Evolutionary conservation across 1,140 invertebrate species (phyloP), one percentile per base, ranked within the genome.

Genomic region (Oncopodura yosiiana): DNA sequence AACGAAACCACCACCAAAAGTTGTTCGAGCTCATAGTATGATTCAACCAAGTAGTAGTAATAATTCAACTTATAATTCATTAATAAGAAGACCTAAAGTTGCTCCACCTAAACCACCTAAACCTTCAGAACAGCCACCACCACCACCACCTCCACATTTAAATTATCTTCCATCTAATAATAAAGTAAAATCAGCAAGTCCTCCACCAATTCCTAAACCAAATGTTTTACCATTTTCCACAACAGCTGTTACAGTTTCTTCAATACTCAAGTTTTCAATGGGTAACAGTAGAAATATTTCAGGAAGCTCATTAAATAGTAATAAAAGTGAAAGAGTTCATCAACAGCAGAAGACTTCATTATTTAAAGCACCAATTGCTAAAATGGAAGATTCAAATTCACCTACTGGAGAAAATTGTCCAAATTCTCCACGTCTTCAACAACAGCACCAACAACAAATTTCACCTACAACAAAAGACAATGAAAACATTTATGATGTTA

Each of bases 401-500:
- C 9, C 67, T 68, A n/a, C n/a, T n/a, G n/a, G n/a, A n/a, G n/a
- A n/a, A n/a, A n/a, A n/a, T n/a, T 0, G 59, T 58, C 2, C 49
- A 65, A 4, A 61, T 62, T 11, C 52, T 63, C 60, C 53, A 2
- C 38, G 52, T 29, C 57, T 49, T 41, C 65, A 56, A 12, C 53
- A 58, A 8, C 59, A 60, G 14, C 46, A 39, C 24, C 52, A 4
- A 9, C 51, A 5, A 12, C 53, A 14, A 24, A 21, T 4, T 26
- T n/a, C 11, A 23, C 27, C 46, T 12, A 46, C 37, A 48, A 30
- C 18, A 34, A 21, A 24, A 54, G 46, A 27, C 19, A 34, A 29
- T 4, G 86, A 89, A 60, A 87, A 87, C 65, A 89, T 90, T 56
- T 89, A 90, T 65, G 85, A 86, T 1, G 81, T 87, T 0, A 90